These are phyloP conservation scores for Macrotrachela quadricornifera DNA, from an alignment of 1,140 invertebrate genomes.

Conservation along the genomic window DNA sequence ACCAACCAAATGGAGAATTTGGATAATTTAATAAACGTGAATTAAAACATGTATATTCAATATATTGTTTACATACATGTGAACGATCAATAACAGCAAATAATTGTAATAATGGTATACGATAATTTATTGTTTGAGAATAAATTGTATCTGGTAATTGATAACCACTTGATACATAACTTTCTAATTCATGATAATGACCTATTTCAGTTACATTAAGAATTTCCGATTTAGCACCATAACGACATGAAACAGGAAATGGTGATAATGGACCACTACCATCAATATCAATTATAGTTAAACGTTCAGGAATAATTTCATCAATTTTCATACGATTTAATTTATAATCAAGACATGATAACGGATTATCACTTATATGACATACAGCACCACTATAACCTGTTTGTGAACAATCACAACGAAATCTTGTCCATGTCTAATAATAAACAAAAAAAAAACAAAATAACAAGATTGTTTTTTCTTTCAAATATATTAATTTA, in stretches of 20 bases:
- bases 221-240: constrained; percentile 16
- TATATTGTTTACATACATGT: constrained; percentile 51
- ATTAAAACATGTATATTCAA: constrained; percentile 65
- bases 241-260: constrained; percentile 73
- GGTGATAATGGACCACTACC: constrained; percentile 73
- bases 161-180: constrained; percentile 38
- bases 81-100: constrained; percentile 70
- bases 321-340: background rate
- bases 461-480: too few relatives aligned
- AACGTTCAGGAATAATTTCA: too few relatives aligned
- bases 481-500: too few relatives aligned
- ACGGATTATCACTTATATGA: constrained; percentile 38
- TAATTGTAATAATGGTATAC: constrained; percentile 55
- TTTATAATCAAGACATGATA: constrained; percentile 6
- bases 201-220: constrained; percentile 15
- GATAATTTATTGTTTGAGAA: constrained; percentile 62
- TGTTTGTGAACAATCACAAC: constrained; percentile 63
- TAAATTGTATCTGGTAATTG: constrained; percentile 61
- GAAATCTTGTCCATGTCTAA: constrained; percentile 53
- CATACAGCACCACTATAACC: constrained; percentile 88
- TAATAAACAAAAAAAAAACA: too few relatives aligned
- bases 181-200: constrained; percentile 20
- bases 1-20: constrained; percentile 21
- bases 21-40: constrained; percentile 52
- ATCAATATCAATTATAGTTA: constrained; percentile 51